Evolutionary conservation across 2,113 vertebrate species (phyloP).

Genomic region (Dasyurus viverrinus): DNA sequence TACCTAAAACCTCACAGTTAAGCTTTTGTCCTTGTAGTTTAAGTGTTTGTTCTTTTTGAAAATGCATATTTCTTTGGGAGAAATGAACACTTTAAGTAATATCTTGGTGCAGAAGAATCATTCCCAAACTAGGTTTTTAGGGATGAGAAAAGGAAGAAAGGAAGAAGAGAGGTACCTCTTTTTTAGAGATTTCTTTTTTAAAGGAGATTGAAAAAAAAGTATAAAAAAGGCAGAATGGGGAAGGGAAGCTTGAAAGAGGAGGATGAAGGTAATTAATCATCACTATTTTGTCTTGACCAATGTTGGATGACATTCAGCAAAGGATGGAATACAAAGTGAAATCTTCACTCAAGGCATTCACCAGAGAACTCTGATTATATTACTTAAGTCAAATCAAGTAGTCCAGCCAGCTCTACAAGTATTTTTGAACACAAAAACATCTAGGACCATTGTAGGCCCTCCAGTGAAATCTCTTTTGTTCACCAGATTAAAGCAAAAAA

Average conservation of each 20-base stretch:
- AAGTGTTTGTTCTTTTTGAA: not conserved
- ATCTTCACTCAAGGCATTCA: not conserved
- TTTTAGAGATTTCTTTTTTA: too few species aligned
- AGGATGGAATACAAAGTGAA: not conserved
- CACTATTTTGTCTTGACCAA: not conserved
- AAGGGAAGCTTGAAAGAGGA: not conserved
- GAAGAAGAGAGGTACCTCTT: not conserved
- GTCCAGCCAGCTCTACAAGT: not conserved
- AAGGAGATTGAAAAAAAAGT: not conserved
- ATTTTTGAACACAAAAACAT: not conserved
- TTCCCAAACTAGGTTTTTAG: not conserved
- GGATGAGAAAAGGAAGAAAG: not conserved
- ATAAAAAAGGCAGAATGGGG: not conserved
- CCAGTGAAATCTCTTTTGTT: not conserved
- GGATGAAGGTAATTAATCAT: not conserved
- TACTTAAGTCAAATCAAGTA: not conserved
- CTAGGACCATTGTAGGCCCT: not conserved
- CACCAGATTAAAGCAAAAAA: not conserved
- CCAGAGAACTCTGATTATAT: not conserved
- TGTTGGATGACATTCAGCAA: not conserved
- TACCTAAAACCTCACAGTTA: slow-evolving; percentile 17
- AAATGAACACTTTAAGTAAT: not conserved
- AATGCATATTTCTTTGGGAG: not conserved
- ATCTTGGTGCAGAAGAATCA: not conserved
- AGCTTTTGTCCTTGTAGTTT: not conserved